Conservation (phyloP, 2,888 invertebrate genomes). For the Hedychridium roseum region DNA sequence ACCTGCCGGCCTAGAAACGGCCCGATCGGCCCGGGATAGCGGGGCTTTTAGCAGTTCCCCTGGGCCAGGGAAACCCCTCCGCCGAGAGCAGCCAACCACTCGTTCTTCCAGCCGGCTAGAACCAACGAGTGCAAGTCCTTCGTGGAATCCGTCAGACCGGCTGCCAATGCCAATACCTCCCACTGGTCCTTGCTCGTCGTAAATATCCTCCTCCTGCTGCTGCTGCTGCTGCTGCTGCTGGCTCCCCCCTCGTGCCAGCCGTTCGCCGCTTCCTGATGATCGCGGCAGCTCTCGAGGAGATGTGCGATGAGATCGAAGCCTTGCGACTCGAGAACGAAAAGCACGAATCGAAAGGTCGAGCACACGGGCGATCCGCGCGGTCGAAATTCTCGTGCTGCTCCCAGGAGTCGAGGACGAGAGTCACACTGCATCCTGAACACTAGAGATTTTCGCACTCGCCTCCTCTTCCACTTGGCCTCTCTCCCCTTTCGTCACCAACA, state of each 20-base stretch:
- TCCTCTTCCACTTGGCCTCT: slow-evolving; percentile 12
- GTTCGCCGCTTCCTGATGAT: slow-evolving; percentile 27
- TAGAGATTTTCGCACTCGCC: slow-evolving; percentile 29
- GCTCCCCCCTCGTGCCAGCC: slow-evolving; percentile 12
- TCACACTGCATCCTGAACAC: slow-evolving; percentile 63
- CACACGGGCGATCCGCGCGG: slow-evolving; percentile 42
- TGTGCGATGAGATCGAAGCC: slow-evolving; percentile 1
- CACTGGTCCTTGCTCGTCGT: no score
- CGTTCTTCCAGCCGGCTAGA: no score
- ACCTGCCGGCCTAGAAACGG: slow-evolving; percentile 45
- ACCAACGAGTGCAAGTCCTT: no score
- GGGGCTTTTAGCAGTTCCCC: slow-evolving; percentile 56
- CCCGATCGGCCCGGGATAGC: slow-evolving; percentile 47
- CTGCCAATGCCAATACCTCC: no score
- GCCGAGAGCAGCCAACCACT: slow-evolving; percentile 6
- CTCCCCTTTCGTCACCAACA: neutral
- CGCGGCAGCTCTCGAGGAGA: slow-evolving; percentile 28
- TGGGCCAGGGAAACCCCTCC: slow-evolving; percentile 37
- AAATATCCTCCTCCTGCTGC: no score
- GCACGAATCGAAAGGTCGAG: slow-evolving; percentile 29
- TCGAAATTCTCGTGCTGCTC: slow-evolving; percentile 57
- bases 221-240: slow-evolving; percentile 1
- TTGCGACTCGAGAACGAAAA: neutral
- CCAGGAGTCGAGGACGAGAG: slow-evolving; percentile 58
- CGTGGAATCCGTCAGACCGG: no score